phyloP scores from a whole-genome alignment of 2,113 vertebrate species.

The Microtus pennsylvanicus region DNA sequence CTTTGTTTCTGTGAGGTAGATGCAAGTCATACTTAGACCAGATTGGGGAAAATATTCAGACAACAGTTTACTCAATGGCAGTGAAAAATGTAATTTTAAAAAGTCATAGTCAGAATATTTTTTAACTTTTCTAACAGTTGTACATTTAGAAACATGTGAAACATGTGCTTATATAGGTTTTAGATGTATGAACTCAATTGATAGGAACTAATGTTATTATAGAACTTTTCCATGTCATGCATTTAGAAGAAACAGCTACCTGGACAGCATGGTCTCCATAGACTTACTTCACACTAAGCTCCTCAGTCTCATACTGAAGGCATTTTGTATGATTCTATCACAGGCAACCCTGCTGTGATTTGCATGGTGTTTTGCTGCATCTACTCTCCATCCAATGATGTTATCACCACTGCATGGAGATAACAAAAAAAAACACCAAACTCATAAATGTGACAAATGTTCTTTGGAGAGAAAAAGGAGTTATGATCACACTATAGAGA shows the following conservation, averaged over 20 bases:
- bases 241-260: slow-evolving; percentile 17
- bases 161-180: not conserved
- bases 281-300: not conserved
- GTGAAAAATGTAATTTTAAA: not conserved
- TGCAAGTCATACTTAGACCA: not conserved
- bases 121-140: not conserved
- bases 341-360: not conserved
- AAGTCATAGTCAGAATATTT: not conserved
- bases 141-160: slow-evolving; percentile 5
- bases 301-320: not conserved
- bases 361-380: not conserved
- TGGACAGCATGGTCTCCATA: not conserved
- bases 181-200: not conserved
- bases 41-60: not conserved
- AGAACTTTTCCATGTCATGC: not conserved
- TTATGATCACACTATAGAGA: not conserved
- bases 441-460: not conserved
- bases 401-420: not conserved
- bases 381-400: not conserved
- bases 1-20: not conserved
- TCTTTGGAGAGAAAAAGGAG: too few species aligned
- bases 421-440: not conserved
- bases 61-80: not conserved
- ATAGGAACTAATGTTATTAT: not conserved
- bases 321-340: not conserved